Percentiles rank a stretch among this genome's conserved stretches.
Conservation (phyloP, 2,888 invertebrate species). For the Sinhomidia bicolor region DNA sequence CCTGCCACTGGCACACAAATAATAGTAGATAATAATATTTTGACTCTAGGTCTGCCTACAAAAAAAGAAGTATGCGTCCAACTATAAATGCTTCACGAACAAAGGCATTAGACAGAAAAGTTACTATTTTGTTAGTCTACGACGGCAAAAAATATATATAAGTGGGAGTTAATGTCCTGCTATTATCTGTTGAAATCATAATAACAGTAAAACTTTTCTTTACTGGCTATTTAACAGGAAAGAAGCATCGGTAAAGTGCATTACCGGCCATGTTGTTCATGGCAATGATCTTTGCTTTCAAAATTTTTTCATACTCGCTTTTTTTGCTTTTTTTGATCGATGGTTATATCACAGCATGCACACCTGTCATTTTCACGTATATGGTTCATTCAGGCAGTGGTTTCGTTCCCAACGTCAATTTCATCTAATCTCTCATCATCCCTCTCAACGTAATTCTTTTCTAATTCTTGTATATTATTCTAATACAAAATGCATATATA, state of each 20-base stretch:
- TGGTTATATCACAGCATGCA: conserved; percentile 68
- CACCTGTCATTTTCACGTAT: conserved; percentile 63
- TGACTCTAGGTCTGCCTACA: neutral
- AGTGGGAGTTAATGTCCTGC: conserved; percentile 15
- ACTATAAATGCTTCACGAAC: neutral
- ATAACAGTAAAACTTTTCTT: conserved; percentile 14
- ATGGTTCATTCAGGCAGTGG: conserved; percentile 12
- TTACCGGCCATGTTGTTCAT: conserved; percentile 29
- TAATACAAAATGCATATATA: neutral
- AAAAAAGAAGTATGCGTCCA: neutral
- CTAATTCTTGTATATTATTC: neutral
- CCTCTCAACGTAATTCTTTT: conserved; percentile 7
- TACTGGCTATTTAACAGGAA: conserved; percentile 13
- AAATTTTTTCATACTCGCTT: neutral
- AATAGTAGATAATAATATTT: too few relatives aligned
- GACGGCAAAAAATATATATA: neutral
- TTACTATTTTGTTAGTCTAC: conserved; percentile 17
- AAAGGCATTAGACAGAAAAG: neutral
- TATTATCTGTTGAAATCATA: conserved; percentile 21
- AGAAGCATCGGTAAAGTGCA: neutral
- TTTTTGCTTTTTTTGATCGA: conserved; percentile 58
- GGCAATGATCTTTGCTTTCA: conserved; percentile 64
- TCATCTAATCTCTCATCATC: conserved; percentile 49
- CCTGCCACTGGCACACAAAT: conserved; percentile 39
- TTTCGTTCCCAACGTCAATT: conserved; percentile 56